Evolutionary conservation across 1,140 invertebrate genomes (phyloP).

Genomic region (Sitobion miscanthi): DNA sequence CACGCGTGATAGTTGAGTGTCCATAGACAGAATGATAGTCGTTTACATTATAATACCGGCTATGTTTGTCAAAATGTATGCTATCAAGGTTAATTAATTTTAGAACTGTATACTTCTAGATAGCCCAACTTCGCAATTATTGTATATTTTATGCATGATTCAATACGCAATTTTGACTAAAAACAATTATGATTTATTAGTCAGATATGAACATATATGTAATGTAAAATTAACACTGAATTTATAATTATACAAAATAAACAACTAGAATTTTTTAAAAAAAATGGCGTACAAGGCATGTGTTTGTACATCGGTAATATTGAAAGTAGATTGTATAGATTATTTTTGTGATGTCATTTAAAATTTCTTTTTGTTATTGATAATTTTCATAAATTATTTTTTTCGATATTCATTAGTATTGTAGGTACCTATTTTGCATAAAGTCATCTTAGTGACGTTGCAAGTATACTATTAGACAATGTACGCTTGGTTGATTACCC

Average conservation of each 20-base stretch:
- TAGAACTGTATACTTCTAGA: neutral
- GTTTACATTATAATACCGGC: neutral
- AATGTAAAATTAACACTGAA: conserved; percentile 1
- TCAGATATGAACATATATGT: neutral
- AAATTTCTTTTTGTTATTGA: neutral
- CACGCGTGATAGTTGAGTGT: neutral
- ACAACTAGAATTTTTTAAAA: neutral
- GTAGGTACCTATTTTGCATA: neutral
- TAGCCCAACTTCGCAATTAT: neutral
- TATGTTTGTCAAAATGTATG: neutral
- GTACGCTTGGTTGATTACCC: neutral
- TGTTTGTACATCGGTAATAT: neutral
- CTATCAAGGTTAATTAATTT: neutral
- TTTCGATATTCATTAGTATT: neutral
- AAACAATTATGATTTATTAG: conserved; percentile 12
- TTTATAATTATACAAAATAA: conserved; percentile 6
- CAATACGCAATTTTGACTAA: neutral
- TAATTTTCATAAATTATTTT: neutral
- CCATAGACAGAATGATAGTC: neutral
- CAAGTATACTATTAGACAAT: neutral
- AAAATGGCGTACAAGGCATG: neutral
- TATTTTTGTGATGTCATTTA: neutral
- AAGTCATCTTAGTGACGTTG: neutral
- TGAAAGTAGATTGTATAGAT: neutral
- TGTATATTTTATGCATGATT: neutral